Percentiles rank a stretch among this genome's conserved stretches.
Conservation (phyloP, 2,797 vertebrate species). For the Platalea minor region DNA sequence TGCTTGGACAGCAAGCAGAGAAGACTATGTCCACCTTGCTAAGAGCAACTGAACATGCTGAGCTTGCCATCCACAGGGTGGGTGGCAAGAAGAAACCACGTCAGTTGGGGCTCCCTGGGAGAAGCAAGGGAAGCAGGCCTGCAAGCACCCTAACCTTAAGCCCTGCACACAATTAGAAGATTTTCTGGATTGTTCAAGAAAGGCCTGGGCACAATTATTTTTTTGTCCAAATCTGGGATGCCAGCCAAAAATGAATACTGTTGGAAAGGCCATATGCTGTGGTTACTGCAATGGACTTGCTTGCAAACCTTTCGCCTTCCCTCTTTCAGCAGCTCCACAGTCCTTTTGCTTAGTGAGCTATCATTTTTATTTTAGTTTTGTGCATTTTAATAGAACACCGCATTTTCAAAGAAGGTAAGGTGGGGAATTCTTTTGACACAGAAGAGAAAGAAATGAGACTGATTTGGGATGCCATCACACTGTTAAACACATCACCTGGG, state of each 20-base stretch:
- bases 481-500: neutral
- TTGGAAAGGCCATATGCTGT: neutral
- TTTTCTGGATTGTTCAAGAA: neutral
- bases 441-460: neutral
- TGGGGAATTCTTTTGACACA: neutral
- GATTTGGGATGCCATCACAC: neutral
- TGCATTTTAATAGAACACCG: neutral
- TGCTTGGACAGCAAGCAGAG: neutral
- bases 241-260: neutral
- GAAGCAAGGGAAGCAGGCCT: neutral
- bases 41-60: neutral
- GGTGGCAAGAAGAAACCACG: neutral
- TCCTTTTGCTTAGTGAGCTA: neutral
- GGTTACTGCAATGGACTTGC: rapidly evolving
- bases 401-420: neutral
- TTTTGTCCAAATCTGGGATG: neutral
- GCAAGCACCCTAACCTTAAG: neutral
- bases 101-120: neutral
- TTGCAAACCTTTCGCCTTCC: neutral
- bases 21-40: neutral
- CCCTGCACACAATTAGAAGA: neutral
- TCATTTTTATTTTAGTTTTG: neutral
- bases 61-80: neutral
- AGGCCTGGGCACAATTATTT: no score
- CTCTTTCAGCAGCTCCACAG: neutral